Evolutionary conservation across 2,888 invertebrate species (phyloP).

Genomic region (Drosophila pullipes): DNA sequence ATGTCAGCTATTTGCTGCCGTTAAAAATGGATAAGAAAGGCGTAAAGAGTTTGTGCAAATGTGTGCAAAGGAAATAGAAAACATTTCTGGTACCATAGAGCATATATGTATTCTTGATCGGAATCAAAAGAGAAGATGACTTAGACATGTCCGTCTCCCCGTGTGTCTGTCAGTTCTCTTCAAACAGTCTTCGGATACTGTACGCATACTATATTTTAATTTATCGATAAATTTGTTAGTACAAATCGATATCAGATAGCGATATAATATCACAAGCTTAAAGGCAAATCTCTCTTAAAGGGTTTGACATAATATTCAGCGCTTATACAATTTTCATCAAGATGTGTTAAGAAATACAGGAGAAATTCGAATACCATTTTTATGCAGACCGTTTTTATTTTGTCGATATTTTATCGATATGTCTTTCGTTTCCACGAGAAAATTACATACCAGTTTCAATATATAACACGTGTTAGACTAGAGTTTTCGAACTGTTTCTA

Average conservation of each 20-base stretch:
- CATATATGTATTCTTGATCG: neutral
- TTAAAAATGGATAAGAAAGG: neutral
- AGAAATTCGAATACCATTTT: neutral
- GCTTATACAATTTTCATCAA: neutral
- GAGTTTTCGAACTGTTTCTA: neutral
- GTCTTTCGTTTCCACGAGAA: neutral
- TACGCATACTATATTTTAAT: too few relatives aligned
- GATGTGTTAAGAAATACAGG: neutral
- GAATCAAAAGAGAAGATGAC: neutral
- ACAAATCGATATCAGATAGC: neutral
- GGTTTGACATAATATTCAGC: neutral
- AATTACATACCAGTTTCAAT: neutral
- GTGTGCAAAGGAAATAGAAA: neutral
- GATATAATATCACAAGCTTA: accelerated
- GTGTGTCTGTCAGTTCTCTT: neutral
- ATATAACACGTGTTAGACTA: neutral
- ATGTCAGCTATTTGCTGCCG: neutral
- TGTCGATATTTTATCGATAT: neutral
- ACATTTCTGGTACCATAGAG: neutral
- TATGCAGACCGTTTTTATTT: neutral
- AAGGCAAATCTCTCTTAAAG: neutral
- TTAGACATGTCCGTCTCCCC: neutral
- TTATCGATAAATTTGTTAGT: neutral
- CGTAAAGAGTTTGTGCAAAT: neutral
- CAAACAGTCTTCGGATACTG: too few relatives aligned